A percentile compares a stretch with the other conserved stretches of the same genome.
These are phyloP conservation scores for Romanogobio albipinnatus DNA, from an alignment of 2,113 vertebrate genomes.

Conservation along the genomic window DNA sequence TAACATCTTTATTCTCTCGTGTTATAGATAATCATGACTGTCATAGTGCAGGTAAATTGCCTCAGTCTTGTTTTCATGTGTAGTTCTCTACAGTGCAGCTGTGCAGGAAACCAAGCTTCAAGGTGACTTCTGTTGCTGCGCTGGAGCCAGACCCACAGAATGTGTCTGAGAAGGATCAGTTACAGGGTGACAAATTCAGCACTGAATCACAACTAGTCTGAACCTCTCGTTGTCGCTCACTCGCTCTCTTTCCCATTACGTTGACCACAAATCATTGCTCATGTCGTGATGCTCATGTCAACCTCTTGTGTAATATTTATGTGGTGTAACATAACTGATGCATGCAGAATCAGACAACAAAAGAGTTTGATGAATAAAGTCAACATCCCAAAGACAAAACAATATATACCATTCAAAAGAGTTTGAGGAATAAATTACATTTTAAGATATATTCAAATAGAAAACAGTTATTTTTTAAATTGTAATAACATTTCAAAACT, in stretches of 20 bases:
- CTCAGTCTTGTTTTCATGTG: neutral
- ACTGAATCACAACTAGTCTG: constrained; percentile 1
- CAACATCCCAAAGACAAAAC: neutral
- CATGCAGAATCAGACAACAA: neutral
- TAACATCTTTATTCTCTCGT: neutral
- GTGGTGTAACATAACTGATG: neutral
- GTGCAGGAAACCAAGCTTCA: constrained; percentile 33
- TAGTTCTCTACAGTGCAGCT: constrained; percentile 22
- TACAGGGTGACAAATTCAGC: constrained; percentile 28
- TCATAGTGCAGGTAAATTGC: constrained; percentile 15
- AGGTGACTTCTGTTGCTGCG: constrained; percentile 50
- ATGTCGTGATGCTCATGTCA: neutral
- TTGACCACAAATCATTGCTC: neutral
- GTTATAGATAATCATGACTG: neutral
- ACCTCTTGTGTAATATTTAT: neutral
- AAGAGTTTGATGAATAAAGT: neutral
- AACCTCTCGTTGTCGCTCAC: neutral
- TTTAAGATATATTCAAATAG: no score
- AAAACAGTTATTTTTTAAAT: no score
- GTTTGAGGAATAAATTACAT: no score
- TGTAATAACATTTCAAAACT: no score
- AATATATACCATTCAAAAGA: no score
- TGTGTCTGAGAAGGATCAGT: constrained; percentile 49
- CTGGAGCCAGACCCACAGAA: constrained; percentile 14
- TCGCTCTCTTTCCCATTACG: neutral